Percentiles rank a stretch among this genome's conserved stretches.
phyloP scores from a whole-genome alignment of 2,888 invertebrate genomes.

The Laothoe populi region DNA sequence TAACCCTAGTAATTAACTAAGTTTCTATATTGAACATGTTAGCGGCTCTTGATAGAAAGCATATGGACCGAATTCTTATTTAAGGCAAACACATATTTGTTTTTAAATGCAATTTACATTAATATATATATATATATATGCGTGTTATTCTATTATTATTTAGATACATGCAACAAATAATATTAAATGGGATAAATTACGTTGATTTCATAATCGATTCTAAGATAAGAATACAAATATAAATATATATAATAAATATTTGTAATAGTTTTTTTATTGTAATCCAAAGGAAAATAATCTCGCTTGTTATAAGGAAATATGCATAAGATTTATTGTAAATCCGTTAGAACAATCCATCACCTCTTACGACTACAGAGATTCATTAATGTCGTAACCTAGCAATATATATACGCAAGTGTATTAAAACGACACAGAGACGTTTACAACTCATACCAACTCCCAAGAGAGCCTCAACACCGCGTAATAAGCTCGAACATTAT shows the following conservation, averaged over 20 bases:
- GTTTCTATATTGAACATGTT: slow-evolving; percentile 56
- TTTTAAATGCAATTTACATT: too few species aligned
- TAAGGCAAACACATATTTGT: too few species aligned
- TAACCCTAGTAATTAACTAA: slow-evolving; percentile 77
- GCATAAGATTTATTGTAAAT: not conserved
- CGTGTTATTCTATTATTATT: too few species aligned
- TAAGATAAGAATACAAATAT: too few species aligned
- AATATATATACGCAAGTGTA: slow-evolving; percentile 14
- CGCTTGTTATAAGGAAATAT: not conserved
- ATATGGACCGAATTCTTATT: too few species aligned
- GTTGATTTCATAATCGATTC: too few species aligned
- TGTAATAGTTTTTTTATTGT: too few species aligned
- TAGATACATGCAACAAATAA: too few species aligned
- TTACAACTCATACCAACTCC: slow-evolving; percentile 42
- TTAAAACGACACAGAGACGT: slow-evolving; percentile 43
- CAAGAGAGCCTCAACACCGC: slow-evolving; percentile 60
- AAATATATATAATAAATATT: too few species aligned
- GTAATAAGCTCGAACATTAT: slow-evolving; percentile 65
- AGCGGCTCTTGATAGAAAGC: slow-evolving; percentile 39
- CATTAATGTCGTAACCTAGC: slow-evolving; percentile 11
- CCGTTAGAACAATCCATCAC: slow-evolving; percentile 6
- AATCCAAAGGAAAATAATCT: too few species aligned
- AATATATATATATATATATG: too few species aligned
- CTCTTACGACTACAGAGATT: not conserved
- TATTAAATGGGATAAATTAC: too few species aligned